A percentile compares a stretch with the other conserved stretches of the same genome.
Evolutionary conservation across 2,888 invertebrate genomes (phyloP).

Genomic region (Thumatha senex): DNA sequence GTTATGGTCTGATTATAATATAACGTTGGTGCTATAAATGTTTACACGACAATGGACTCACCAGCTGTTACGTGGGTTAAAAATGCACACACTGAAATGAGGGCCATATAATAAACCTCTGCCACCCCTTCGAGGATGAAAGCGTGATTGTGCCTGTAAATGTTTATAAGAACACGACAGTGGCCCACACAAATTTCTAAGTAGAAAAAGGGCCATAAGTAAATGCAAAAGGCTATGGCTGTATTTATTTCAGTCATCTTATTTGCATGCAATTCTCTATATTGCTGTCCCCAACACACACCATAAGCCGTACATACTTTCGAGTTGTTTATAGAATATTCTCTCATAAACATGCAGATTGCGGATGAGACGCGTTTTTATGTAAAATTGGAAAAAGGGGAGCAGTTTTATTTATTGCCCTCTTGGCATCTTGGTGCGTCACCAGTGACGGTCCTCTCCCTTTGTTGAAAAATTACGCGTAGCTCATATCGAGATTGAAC

Average conservation of each 20-base stretch:
- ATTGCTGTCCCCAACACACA: conserved; percentile 67
- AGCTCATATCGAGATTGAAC: conserved; percentile 51
- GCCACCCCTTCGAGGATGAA: too few species aligned
- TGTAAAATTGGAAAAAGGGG: conserved; percentile 78
- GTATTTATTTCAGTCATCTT: conserved; percentile 78
- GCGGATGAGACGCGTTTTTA: conserved; percentile 81
- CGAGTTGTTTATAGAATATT: conserved; percentile 81
- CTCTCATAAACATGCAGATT: conserved; percentile 83
- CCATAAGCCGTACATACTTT: conserved; percentile 54
- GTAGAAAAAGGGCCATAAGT: conserved; percentile 50
- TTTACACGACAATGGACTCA: too few species aligned
- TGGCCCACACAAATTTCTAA: not conserved
- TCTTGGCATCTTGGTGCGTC: conserved; percentile 72
- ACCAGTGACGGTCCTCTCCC: conserved; percentile 50
- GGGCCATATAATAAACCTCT: too few species aligned
- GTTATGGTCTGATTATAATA: too few species aligned
- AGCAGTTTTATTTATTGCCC: conserved; percentile 80
- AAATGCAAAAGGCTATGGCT: conserved; percentile 48
- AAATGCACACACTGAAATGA: too few species aligned
- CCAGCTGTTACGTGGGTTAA: too few species aligned
- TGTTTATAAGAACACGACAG: too few species aligned
- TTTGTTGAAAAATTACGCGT: conserved; percentile 60
- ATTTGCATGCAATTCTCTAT: conserved; percentile 81
- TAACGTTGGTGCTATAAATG: too few species aligned
- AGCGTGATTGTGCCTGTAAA: too few species aligned